Conservation (phyloP, 2,113 vertebrate species). For the Toxotes chatareus region DNA sequence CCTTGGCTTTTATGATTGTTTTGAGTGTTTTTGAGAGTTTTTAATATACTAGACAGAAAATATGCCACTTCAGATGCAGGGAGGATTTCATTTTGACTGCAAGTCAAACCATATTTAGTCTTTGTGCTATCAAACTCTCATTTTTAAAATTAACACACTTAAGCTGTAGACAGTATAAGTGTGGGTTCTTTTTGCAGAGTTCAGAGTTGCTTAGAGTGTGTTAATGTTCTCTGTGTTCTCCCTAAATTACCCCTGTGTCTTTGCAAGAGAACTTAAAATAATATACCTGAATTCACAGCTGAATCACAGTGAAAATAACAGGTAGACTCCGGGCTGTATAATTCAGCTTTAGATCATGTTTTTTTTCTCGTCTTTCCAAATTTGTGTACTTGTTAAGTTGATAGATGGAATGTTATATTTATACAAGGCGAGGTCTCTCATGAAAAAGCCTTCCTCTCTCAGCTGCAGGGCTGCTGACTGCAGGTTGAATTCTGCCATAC, state of each 20-base stretch:
- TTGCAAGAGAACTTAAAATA: slow-evolving; percentile 1
- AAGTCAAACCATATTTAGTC: background rate
- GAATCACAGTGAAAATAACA: slow-evolving; percentile 1
- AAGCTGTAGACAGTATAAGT: background rate
- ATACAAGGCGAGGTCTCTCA: slow-evolving; percentile 48
- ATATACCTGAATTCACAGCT: slow-evolving; percentile 11
- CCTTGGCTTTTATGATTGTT: background rate
- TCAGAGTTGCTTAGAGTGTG: background rate
- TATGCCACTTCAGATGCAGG: background rate
- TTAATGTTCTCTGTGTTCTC: background rate
- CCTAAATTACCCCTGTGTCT: background rate
- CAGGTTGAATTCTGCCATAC: slow-evolving; percentile 65
- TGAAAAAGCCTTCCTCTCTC: slow-evolving; percentile 56
- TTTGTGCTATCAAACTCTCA: background rate
- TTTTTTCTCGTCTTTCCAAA: slow-evolving; percentile 15
- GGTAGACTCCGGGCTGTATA: background rate
- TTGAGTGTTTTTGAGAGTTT: background rate
- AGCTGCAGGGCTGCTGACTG: slow-evolving; percentile 82
- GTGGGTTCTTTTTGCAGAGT: background rate
- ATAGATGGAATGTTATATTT: slow-evolving; percentile 76
- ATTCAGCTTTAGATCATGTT: slow-evolving; percentile 20
- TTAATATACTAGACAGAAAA: background rate
- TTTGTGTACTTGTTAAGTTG: slow-evolving; percentile 56
- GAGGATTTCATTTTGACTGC: background rate
- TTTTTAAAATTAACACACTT: background rate